phyloP scores from a whole-genome alignment of 2,888 invertebrate species.

The Thymelicus acteon region DNA sequence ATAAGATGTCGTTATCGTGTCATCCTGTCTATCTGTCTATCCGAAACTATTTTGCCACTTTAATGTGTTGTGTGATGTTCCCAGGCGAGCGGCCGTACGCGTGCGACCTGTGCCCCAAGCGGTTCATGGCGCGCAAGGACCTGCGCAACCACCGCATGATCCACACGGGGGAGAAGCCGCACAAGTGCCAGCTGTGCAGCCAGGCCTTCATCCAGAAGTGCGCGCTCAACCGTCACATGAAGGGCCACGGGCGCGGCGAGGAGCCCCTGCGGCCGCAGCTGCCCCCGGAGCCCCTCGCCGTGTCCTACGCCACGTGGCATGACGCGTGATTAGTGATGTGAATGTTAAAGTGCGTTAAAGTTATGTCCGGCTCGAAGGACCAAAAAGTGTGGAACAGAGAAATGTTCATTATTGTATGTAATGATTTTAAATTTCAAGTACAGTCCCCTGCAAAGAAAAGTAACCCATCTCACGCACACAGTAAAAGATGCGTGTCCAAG shows the following conservation, averaged over 20 bases:
- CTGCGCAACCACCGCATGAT: conserved; percentile 96
- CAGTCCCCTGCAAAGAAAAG: too few species aligned
- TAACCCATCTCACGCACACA: too few species aligned
- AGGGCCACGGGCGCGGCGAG: conserved; percentile 67
- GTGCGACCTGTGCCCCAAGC: conserved; percentile 94
- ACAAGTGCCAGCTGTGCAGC: conserved; percentile 94
- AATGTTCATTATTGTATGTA: too few species aligned
- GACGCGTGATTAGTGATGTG: neutral
- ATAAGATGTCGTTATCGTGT: too few species aligned
- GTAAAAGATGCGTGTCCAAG: too few species aligned
- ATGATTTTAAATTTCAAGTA: too few species aligned
- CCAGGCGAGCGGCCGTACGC: conserved; percentile 90
- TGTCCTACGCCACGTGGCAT: conserved; percentile 14
- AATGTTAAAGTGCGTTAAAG: too few species aligned
- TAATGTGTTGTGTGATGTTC: conserved; percentile 35
- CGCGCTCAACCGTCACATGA: conserved; percentile 97
- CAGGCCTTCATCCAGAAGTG: conserved; percentile 97
- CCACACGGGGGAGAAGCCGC: conserved; percentile 95
- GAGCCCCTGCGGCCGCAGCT: conserved; percentile 41
- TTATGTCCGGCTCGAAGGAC: too few species aligned
- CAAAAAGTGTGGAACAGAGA: too few species aligned
- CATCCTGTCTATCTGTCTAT: too few species aligned
- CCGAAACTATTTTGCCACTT: too few species aligned
- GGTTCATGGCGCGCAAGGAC: conserved; percentile 96
- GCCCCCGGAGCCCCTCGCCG: conserved; percentile 29